Percentiles rank a stretch among this genome's conserved stretches.
These are phyloP conservation scores for Luperina testacea DNA, from an alignment of 2,888 invertebrate species.

Conservation along the genomic window DNA sequence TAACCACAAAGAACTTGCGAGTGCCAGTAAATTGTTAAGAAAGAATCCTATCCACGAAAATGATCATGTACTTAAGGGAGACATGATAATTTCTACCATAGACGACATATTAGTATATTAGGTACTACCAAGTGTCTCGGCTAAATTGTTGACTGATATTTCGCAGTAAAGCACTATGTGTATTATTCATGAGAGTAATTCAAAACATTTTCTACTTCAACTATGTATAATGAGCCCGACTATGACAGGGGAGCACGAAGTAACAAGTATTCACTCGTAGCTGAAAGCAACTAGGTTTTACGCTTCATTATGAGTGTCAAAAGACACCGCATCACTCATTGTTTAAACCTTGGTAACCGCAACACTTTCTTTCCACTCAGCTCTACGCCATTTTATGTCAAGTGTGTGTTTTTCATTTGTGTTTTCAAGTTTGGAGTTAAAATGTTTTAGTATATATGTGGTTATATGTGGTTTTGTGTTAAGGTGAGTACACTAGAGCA, in stretches of 20 bases:
- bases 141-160: neutral
- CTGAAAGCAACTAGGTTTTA: slow-evolving; percentile 19
- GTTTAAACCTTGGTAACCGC: neutral
- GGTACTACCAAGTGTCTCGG: neutral
- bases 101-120: neutral
- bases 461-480: no score
- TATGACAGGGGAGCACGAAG: neutral
- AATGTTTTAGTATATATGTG: neutral
- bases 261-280: neutral
- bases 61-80: neutral
- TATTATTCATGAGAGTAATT: neutral
- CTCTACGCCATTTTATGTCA: neutral
- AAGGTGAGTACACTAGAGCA: no score
- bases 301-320: slow-evolving; percentile 18
- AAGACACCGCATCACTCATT: slow-evolving; percentile 23
- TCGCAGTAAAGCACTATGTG: neutral
- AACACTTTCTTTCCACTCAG: slow-evolving; percentile 21
- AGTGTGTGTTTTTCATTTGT: no score
- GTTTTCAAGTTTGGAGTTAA: neutral
- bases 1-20: neutral
- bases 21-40: neutral
- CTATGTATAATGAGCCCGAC: neutral
- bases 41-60: neutral
- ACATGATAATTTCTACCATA: neutral
- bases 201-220: neutral